Base-by-base conservation (phyloP, 35 echinoderm and acorn worm species). In the Apostichopus californicus region DNA sequence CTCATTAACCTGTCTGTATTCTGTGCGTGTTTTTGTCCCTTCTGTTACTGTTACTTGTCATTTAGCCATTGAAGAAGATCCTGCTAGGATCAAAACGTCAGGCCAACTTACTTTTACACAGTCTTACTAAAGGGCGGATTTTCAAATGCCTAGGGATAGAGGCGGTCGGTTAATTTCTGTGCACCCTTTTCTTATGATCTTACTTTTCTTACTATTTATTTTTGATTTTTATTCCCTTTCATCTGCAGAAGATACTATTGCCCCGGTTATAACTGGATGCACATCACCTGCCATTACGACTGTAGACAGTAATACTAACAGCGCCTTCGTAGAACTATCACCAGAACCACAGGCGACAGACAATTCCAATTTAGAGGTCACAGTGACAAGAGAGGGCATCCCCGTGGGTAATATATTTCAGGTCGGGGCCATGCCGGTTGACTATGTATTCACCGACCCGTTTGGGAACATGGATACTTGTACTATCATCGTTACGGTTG, bases 361-460 rank as follows among this genome's bases (percentile, higher is more conserved):
- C 18, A 73, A 89, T 54, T 53, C 61, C 72, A 20, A 20, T 17
- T 4, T 68, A 18, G 17, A 61, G 2, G 86, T 89, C 20, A 89
- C 86, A 5, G 24, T 26, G 14, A 89, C 60, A 4, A 22, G 5
- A 15, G 11, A 6, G 0, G 17, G 17, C 18, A 26, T 89, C 34
- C 86, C 86, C 8, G 0, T 5, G 5, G 17, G 75, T 89, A 55
- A 73, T 18, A 6, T 89, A 20, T 89, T 46, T n/a, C 61, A 66
- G 5, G 57, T 89, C 14, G 86, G 86, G 5, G 15, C 64, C n/a
- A 89, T 20, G 15, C 8, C 20, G 1, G 86, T 89, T 66, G 72
- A 21, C 25, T 89, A 72, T 46, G 52, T 89, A 7, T 89, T 89
- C 63, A 89, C 86, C 5, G 86, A 89, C 52, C 18, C 86, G 0